These are phyloP conservation scores for Marronus borbonicus DNA, from an alignment of 2,888 invertebrate species.

Conservation along the genomic window DNA sequence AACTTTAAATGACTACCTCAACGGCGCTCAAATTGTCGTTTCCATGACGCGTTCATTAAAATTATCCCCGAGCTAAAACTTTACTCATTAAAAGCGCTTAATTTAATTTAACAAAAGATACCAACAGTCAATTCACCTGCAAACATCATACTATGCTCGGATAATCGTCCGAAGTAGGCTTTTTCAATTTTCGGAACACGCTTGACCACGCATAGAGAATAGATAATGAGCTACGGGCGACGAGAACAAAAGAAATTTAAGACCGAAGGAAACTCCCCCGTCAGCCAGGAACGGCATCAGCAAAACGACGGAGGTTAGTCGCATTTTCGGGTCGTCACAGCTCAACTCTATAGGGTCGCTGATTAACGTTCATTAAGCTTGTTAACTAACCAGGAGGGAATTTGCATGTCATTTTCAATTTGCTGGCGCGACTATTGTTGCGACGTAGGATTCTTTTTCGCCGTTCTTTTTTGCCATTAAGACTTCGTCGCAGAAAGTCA, in stretches of 20 bases:
- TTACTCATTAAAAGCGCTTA: slow-evolving; percentile 19
- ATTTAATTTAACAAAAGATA: slow-evolving; percentile 12
- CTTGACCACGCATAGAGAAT: slow-evolving; percentile 60
- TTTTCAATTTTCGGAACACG: slow-evolving; percentile 60
- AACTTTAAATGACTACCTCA: no score
- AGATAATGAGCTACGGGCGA: slow-evolving; percentile 58
- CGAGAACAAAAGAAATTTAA: slow-evolving; percentile 61
- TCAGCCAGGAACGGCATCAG: not conserved
- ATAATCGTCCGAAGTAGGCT: slow-evolving; percentile 59
- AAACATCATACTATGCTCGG: slow-evolving; percentile 48
- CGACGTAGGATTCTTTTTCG: not conserved
- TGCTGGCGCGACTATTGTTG: slow-evolving; percentile 28
- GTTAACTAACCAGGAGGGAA: slow-evolving; percentile 51
- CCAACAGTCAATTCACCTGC: not conserved
- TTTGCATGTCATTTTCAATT: slow-evolving; percentile 52
- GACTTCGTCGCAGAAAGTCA: slow-evolving; percentile 22
- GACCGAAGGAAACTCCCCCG: slow-evolving; percentile 49
- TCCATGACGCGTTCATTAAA: not conserved
- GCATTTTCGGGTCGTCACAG: slow-evolving; percentile 43
- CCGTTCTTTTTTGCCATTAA: slow-evolving; percentile 14
- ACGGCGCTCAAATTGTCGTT: not conserved
- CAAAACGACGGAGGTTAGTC: slow-evolving; percentile 14
- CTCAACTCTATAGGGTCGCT: slow-evolving; percentile 50
- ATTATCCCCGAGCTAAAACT: not conserved
- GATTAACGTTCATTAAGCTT: slow-evolving; percentile 57